Evolutionary conservation across 2,113 vertebrate species (phyloP).

Genomic region (Hoplias malabaricus): DNA sequence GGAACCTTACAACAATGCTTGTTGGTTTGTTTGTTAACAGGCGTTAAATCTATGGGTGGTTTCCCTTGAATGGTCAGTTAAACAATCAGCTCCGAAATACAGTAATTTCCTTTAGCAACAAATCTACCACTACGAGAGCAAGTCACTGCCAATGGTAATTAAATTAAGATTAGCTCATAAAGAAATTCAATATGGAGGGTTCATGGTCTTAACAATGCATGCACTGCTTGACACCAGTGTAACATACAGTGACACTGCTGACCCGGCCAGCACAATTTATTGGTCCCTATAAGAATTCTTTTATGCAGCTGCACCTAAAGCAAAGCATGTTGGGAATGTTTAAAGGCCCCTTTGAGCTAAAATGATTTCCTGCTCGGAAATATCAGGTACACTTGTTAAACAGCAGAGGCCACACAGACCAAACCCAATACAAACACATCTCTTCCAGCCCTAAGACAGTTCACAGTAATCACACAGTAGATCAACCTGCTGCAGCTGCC

Average conservation of each 20-base stretch:
- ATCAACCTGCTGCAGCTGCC: neutral
- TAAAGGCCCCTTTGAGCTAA: slow-evolving; percentile 17
- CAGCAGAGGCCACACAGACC: neutral
- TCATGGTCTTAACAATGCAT: too few relatives aligned
- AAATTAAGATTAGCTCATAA: too few relatives aligned
- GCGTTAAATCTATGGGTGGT: too few relatives aligned
- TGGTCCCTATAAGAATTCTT: neutral
- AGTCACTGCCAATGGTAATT: too few relatives aligned
- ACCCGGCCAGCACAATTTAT: neutral
- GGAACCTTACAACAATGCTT: too few relatives aligned
- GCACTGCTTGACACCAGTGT: neutral
- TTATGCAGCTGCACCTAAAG: neutral
- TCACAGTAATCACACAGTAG: neutral
- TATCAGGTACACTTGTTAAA: neutral
- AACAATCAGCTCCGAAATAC: too few relatives aligned
- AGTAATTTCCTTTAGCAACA: too few relatives aligned
- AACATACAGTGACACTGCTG: neutral
- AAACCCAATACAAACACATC: neutral
- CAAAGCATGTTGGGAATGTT: slow-evolving; percentile 35
- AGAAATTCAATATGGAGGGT: too few relatives aligned
- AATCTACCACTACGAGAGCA: too few relatives aligned
- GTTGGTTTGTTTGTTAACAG: too few relatives aligned
- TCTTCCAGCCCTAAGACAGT: neutral
- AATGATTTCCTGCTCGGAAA: slow-evolving; percentile 17
- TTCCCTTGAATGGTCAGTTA: too few relatives aligned